Evolutionary conservation across 2,888 invertebrate genomes (phyloP).

Genomic region (Cosmia pyralina): DNA sequence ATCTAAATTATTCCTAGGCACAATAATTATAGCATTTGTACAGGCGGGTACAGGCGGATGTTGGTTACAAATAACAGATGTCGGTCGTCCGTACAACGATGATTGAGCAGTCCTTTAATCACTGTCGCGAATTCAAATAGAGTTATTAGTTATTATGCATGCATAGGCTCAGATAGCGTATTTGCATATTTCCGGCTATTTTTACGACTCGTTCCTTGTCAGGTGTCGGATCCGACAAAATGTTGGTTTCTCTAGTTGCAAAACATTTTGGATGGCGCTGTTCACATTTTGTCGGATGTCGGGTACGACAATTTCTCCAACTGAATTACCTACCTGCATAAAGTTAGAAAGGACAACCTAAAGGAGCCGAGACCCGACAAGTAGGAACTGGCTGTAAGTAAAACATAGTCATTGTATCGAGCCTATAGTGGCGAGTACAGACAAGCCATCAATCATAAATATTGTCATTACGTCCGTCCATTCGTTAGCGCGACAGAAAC

Average conservation of each 20-base stretch:
- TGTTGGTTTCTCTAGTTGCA: not conserved
- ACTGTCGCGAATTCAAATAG: not conserved
- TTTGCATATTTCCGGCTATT: not conserved
- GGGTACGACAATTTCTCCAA: not conserved
- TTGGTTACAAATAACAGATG: slow-evolving; percentile 22
- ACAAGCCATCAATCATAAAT: slow-evolving; percentile 51
- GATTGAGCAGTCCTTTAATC: not conserved
- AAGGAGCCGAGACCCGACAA: not conserved
- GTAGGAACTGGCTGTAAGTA: not conserved
- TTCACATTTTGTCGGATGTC: not conserved
- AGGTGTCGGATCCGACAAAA: not conserved
- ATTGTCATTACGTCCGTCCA: slow-evolving; percentile 54
- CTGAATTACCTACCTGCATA: not conserved
- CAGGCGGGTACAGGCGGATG: too few species aligned
- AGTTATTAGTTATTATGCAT: not conserved
- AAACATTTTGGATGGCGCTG: not conserved
- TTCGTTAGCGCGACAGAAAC: slow-evolving; percentile 57
- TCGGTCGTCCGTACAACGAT: not conserved
- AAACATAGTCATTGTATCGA: slow-evolving; percentile 11
- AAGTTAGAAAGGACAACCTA: too few species aligned
- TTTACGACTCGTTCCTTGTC: not conserved
- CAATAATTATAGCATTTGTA: slow-evolving; percentile 23
- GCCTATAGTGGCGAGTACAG: not conserved
- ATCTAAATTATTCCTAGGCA: slow-evolving; percentile 25
- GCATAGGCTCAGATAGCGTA: not conserved